Conservation (phyloP, 2,888 invertebrate genomes). For the Drosophila sordidapex region DNA sequence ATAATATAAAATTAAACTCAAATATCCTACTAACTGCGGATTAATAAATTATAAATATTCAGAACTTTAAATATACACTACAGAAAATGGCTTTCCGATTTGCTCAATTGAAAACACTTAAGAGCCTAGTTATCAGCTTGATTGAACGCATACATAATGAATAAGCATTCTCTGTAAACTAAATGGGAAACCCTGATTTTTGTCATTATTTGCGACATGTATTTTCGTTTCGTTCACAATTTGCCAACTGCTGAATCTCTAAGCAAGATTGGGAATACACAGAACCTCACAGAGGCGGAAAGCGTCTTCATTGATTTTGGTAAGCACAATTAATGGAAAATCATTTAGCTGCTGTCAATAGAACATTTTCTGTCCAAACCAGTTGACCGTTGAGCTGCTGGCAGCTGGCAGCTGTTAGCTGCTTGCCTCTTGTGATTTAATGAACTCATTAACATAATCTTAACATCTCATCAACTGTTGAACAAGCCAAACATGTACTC, state of each 20-base stretch:
- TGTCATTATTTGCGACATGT: conserved; percentile 8
- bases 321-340: conserved; percentile 28
- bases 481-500: conserved; percentile 42
- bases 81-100: background rate
- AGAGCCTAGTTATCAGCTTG: background rate
- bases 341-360: conserved; percentile 43
- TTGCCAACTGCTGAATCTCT: conserved; percentile 32
- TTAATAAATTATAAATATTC: background rate
- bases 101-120: background rate
- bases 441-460: conserved; percentile 80
- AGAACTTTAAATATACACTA: background rate
- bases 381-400: background rate
- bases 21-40: background rate
- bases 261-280: background rate
- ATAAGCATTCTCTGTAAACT: background rate
- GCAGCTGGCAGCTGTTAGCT: conserved; percentile 8
- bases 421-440: conserved; percentile 68
- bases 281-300: background rate
- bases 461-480: conserved; percentile 73
- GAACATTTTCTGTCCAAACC: conserved; percentile 4
- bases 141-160: background rate
- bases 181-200: background rate
- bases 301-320: background rate
- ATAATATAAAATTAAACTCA: background rate
- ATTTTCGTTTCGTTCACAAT: conserved; percentile 27